Percentiles rank a stretch among this genome's conserved stretches.
Conservation (phyloP, 2,888 invertebrate species). For the Amblyjoppa fuscipennis region DNA sequence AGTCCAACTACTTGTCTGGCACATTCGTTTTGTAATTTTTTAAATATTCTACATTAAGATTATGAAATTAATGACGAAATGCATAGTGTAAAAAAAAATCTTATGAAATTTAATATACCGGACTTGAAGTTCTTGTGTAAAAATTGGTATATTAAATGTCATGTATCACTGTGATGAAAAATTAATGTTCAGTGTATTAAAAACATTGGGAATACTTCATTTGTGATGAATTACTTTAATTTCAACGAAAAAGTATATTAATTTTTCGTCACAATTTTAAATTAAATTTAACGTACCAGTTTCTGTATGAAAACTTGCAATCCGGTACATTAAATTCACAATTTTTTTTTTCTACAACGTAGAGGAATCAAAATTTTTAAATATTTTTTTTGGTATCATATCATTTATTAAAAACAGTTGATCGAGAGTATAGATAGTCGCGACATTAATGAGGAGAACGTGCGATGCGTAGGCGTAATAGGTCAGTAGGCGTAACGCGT, state of each 20-base stretch:
- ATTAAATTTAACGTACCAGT: no score
- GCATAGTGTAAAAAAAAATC: neutral
- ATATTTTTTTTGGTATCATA: neutral
- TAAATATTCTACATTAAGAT: neutral
- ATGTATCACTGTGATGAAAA: no score
- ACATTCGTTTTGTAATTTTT: slow-evolving; percentile 3
- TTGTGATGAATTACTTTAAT: no score
- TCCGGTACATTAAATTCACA: no score
- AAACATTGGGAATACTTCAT: no score
- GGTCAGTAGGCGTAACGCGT: slow-evolving; percentile 50
- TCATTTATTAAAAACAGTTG: neutral
- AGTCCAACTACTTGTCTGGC: neutral
- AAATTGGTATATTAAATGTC: no score
- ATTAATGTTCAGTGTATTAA: no score
- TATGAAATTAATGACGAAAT: neutral
- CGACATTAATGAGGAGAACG: slow-evolving; percentile 15
- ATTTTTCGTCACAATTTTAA: no score
- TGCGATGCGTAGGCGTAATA: slow-evolving; percentile 34
- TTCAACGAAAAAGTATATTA: no score
- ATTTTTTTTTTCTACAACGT: neutral
- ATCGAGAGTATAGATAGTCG: slow-evolving; percentile 6
- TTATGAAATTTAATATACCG: neutral
- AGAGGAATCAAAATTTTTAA: neutral
- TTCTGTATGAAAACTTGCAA: no score
- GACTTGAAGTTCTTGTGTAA: no score